These are phyloP conservation scores for Cryptops parisi DNA, from an alignment of 2,888 invertebrate genomes.

Conservation along the genomic window DNA sequence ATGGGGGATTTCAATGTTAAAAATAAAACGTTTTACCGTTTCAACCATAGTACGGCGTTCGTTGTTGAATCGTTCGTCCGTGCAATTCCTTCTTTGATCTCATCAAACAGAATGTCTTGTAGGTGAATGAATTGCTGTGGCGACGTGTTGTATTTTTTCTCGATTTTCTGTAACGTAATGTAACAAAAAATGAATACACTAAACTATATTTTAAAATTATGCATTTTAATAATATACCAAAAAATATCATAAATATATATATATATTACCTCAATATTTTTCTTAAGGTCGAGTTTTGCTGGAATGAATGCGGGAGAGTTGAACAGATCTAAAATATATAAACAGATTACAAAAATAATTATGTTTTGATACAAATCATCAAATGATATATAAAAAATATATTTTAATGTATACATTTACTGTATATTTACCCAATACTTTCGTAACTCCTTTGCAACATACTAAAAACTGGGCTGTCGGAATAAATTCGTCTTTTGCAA, in stretches of 20 bases:
- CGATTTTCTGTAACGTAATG: no score
- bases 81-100: neutral
- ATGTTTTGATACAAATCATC: no score
- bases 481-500: conserved; percentile 1
- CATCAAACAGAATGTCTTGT: neutral
- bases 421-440: conserved; percentile 16
- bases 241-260: no score
- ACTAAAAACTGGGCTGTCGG: conserved; percentile 12
- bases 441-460: conserved; percentile 11
- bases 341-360: no score
- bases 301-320: conserved; percentile 2
- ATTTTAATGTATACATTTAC: neutral
- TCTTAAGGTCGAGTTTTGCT: conserved; percentile 3
- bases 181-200: neutral
- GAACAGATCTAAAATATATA: conserved; percentile 10
- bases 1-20: no score
- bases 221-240: neutral
- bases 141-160: neutral
- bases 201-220: neutral
- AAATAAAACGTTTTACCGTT: conserved; percentile 3
- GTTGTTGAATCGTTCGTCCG: conserved; percentile 1
- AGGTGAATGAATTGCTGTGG: no score
- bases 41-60: conserved; percentile 1
- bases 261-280: neutral
- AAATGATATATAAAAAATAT: neutral